Conservation (phyloP, 2,888 invertebrate species). For the Atherix ibis region DNA sequence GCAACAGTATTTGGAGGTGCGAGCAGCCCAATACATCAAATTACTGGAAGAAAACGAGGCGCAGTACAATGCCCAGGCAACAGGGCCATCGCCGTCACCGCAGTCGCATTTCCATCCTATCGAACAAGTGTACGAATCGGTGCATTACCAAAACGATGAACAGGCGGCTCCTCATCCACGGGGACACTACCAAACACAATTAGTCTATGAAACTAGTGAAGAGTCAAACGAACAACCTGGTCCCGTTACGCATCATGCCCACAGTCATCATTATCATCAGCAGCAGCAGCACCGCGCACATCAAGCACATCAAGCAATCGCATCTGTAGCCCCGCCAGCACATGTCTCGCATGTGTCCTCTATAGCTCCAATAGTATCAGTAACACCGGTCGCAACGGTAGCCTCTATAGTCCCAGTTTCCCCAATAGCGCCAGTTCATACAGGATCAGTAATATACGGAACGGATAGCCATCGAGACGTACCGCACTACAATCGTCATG, state of each 20-base stretch:
- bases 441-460: conserved; percentile 12
- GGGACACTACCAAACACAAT: neutral
- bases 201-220: neutral
- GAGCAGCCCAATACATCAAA: conserved; percentile 28
- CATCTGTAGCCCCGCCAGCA: too few species aligned
- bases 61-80: conserved; percentile 13
- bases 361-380: too few species aligned
- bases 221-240: conserved; percentile 3
- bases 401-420: too few species aligned
- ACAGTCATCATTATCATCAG: conserved; percentile 4
- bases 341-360: too few species aligned
- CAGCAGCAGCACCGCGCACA: conserved; percentile 18
- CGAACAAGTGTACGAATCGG: neutral
- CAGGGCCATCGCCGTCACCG: conserved; percentile 7
- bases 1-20: conserved; percentile 30
- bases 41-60: conserved; percentile 26
- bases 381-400: too few species aligned
- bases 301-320: conserved; percentile 24
- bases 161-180: neutral
- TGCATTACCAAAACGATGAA: neutral
- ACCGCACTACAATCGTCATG: conserved; percentile 13
- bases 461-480: too few species aligned
- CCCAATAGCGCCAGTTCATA: too few species aligned
- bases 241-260: conserved; percentile 15
- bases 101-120: conserved; percentile 6